Evolutionary conservation across 1,140 invertebrate genomes (phyloP).

Genomic region (Drosophila mauritiana): DNA sequence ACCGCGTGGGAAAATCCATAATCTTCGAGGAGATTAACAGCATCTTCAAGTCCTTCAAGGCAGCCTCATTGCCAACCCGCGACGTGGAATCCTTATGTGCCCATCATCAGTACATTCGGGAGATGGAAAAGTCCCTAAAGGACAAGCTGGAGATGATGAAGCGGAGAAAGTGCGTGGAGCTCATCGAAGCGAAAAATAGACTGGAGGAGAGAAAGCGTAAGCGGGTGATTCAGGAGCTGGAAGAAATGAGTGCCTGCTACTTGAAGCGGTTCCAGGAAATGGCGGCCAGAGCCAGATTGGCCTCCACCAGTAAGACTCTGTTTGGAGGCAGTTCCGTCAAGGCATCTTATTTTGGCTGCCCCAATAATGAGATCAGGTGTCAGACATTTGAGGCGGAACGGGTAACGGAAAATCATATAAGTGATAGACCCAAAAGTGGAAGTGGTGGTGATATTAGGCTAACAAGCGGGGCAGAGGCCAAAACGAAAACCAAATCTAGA

Average conservation of each 20-base stretch:
- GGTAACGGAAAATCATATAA: neutral
- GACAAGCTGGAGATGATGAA: slow-evolving; percentile 28
- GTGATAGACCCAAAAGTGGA: neutral
- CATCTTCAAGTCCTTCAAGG: slow-evolving; percentile 32
- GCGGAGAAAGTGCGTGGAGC: neutral
- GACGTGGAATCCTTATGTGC: slow-evolving; percentile 36
- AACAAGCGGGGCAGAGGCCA: slow-evolving; percentile 2
- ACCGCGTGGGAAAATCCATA: slow-evolving; percentile 21
- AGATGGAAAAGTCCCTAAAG: slow-evolving; percentile 56
- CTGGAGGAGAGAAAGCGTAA: slow-evolving; percentile 6
- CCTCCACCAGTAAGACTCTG: slow-evolving; percentile 40
- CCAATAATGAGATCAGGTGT: neutral
- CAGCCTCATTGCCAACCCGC: slow-evolving; percentile 6
- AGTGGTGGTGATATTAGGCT: neutral
- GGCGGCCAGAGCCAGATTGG: slow-evolving; percentile 31
- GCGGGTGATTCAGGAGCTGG: slow-evolving; percentile 37
- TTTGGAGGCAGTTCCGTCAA: neutral
- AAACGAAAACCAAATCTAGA: neutral
- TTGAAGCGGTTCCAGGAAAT: slow-evolving; percentile 39
- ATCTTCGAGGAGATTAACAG: slow-evolving; percentile 34
- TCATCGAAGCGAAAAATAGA: slow-evolving; percentile 1
- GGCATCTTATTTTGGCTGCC: neutral
- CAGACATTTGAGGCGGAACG: neutral
- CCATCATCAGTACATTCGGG: slow-evolving; percentile 31
- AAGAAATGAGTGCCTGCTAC: slow-evolving; percentile 37